Evolutionary conservation across 2,797 vertebrate genomes (phyloP), one percentile per base, ranked within the genome.

Genomic region (Ispidina lecontei): DNA sequence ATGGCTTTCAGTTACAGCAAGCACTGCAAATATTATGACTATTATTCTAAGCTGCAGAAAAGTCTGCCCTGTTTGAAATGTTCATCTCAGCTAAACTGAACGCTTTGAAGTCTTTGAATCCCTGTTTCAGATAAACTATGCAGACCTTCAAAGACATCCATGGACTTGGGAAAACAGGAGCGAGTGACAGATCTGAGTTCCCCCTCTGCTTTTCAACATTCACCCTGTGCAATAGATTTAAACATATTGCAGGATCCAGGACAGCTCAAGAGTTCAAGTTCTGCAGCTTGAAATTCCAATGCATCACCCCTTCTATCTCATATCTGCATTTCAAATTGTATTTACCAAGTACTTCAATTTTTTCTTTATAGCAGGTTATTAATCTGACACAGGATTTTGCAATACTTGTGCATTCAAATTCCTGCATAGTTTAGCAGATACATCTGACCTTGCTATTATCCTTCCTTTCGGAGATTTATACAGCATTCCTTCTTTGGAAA

Each of bases 391-490:
- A 73, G 58, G 67, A 81, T 96, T 96, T 88, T 89, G 82, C 79
- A 91, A 87, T 55, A 51, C 60, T 95, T 54, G 31, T 59, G 72
- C 72, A 89, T 89, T 79, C 68, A 74, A 46, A 69, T 90, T 79
- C 55, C 84, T 79, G 29, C 71, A 82, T 9, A 89, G 83, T 82
- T 82, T 79, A 86, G 76, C 64, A 83, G 63, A 84, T 52, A 44
- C 44, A 71, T 72, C 67, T 72, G 74, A 92, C 70, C 77, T 85
- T 91, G 85, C 72, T 93, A 93, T 94, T 94, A 96, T 94, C 90
- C 90, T 90, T 91, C 78, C 90, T 94, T 93, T 94, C 87, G 90
- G 90, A 96, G 86, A 96, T 96, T 93, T 95, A 94, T 90, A 94
- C 75, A 83, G 84, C 84, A 94, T 96, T 94, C 75, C 87, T 95